Conservation (phyloP, 2,888 invertebrate genomes). For the Lepeophtheirus nordmannii region DNA sequence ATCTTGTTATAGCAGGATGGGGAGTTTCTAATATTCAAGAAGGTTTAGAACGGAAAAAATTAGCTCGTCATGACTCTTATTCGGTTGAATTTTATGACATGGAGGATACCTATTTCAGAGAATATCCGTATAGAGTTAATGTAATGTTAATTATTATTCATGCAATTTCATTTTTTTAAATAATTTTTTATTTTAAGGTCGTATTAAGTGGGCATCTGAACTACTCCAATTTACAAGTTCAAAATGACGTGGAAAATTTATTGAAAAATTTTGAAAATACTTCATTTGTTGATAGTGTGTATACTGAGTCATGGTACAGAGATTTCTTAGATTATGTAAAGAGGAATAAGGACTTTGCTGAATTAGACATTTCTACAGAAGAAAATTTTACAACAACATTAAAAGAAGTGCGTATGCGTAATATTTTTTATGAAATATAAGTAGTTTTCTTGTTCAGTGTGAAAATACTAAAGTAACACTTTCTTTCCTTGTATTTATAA, state of each 20-base stretch:
- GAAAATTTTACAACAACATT: constrained; percentile 54
- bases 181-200: not conserved
- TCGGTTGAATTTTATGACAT: constrained; percentile 33
- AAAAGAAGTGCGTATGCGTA: constrained; percentile 45
- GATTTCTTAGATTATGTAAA: constrained; percentile 28
- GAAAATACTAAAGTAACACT: not conserved
- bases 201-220: constrained; percentile 8
- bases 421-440: not conserved
- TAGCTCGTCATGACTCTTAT: constrained; percentile 35
- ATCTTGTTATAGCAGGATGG: constrained; percentile 33
- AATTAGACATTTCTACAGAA: constrained; percentile 55
- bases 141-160: constrained; percentile 20
- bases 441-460: not conserved
- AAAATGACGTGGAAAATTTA: constrained; percentile 29
- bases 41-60: constrained; percentile 34
- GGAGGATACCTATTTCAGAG: constrained; percentile 34
- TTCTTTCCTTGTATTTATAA: not conserved
- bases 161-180: not conserved
- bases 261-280: constrained; percentile 31
- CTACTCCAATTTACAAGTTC: constrained; percentile 25
- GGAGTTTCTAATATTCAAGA: constrained; percentile 30
- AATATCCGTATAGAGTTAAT: constrained; percentile 30
- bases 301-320: constrained; percentile 70
- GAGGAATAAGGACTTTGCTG: constrained; percentile 23
- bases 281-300: constrained; percentile 38